Evolutionary conservation across 2,888 invertebrate genomes (phyloP).

Genomic region (Crepidodera aurea): DNA sequence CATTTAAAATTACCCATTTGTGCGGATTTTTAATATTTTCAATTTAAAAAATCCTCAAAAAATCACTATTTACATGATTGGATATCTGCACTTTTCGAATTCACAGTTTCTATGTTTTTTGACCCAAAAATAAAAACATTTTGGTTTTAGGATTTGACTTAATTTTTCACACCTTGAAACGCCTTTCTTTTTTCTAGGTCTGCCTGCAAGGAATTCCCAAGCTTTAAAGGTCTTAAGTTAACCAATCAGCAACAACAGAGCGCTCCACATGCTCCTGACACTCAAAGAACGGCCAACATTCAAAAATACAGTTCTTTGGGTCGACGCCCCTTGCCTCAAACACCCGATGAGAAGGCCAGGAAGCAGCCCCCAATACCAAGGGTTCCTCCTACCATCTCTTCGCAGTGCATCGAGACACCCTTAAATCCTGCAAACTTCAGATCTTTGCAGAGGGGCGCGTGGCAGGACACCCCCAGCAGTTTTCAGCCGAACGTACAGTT

Average conservation of each 20-base stretch:
- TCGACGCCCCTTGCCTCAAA: slow-evolving; percentile 60
- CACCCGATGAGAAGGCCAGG: slow-evolving; percentile 60
- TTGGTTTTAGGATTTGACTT: too few relatives aligned
- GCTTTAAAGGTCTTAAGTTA: slow-evolving; percentile 62
- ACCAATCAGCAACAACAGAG: slow-evolving; percentile 64
- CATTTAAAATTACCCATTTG: too few relatives aligned
- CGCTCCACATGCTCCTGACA: slow-evolving; percentile 36
- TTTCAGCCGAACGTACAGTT: slow-evolving; percentile 56
- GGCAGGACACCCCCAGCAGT: slow-evolving; percentile 54
- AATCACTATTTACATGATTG: too few relatives aligned
- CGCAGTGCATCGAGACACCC: slow-evolving; percentile 53
- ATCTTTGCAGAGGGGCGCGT: slow-evolving; percentile 62
- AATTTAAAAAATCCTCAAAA: too few relatives aligned
- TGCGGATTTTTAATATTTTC: too few relatives aligned
- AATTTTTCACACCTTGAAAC: too few relatives aligned
- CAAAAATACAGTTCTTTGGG: slow-evolving; percentile 61
- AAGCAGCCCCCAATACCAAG: slow-evolving; percentile 58
- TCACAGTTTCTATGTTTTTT: too few relatives aligned
- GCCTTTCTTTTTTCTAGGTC: too few relatives aligned
- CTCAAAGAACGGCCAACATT: slow-evolving; percentile 59
- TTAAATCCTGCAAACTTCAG: slow-evolving; percentile 64
- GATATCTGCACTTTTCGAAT: too few relatives aligned
- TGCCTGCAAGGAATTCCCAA: slow-evolving; percentile 65
- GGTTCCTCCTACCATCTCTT: slow-evolving; percentile 56
- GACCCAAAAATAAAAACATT: too few relatives aligned